phyloP scores from a whole-genome alignment of 2,888 invertebrate genomes.

The Scaptomyza tumidula region DNA sequence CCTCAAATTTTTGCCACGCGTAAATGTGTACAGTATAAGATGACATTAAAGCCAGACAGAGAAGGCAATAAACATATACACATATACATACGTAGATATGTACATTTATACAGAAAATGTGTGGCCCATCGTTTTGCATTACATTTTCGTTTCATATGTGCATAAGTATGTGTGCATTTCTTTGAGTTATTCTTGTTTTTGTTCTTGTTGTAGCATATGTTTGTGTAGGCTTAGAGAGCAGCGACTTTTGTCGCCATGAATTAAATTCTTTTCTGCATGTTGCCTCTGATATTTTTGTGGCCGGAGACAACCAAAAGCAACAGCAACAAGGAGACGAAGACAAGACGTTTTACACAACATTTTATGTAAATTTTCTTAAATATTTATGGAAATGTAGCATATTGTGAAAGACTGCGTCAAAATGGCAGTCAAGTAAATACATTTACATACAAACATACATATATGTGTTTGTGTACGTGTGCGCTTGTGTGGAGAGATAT shows the following conservation, averaged over 20 bases:
- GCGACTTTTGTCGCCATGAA: slow-evolving; percentile 78
- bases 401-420: slow-evolving; percentile 76
- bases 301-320: slow-evolving; percentile 2
- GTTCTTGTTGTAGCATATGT: slow-evolving; percentile 60
- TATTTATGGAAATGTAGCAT: slow-evolving; percentile 81
- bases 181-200: slow-evolving; percentile 29
- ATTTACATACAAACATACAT: slow-evolving; percentile 52
- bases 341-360: slow-evolving; percentile 55
- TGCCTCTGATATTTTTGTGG: slow-evolving; percentile 18
- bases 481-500: slow-evolving; percentile 59
- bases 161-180: slow-evolving; percentile 1
- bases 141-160: slow-evolving; percentile 61
- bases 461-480: slow-evolving; percentile 24
- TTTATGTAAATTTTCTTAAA: slow-evolving; percentile 80
- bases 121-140: slow-evolving; percentile 67
- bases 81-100: neutral
- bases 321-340: slow-evolving; percentile 1
- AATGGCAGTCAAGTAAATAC: slow-evolving; percentile 74
- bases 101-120: neutral
- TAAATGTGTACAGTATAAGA: slow-evolving; percentile 42
- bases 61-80: neutral
- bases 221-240: slow-evolving; percentile 69
- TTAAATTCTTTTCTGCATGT: slow-evolving; percentile 64
- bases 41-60: slow-evolving; percentile 10
- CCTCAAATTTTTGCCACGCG: slow-evolving; percentile 71